These are phyloP conservation scores for Pseudorhombus dupliciocellatus DNA, from an alignment of 2,113 vertebrate genomes.

Conservation along the genomic window DNA sequence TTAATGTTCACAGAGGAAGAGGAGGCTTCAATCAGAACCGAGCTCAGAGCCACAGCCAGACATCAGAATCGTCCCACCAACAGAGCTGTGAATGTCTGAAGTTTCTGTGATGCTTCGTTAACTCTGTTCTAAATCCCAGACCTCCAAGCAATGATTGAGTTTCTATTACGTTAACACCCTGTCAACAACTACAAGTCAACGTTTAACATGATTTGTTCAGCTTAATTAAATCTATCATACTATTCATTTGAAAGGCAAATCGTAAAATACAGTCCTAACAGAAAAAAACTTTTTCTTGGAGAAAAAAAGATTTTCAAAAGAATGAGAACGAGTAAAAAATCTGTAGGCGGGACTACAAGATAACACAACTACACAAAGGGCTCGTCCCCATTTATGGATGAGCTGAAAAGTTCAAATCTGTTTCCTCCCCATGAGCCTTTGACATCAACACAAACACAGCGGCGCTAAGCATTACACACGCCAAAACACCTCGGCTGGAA, in stretches of 20 bases:
- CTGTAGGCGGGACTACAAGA: not conserved
- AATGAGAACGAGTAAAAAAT: not conserved
- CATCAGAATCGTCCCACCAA: too few relatives aligned
- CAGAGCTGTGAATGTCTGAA: too few relatives aligned
- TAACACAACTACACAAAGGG: not conserved
- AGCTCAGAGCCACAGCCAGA: too few relatives aligned
- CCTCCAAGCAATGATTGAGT: not conserved
- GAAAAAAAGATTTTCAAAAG: not conserved
- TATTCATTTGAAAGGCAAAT: too few relatives aligned
- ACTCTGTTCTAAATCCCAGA: not conserved
- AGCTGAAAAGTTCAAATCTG: not conserved
- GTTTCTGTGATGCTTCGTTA: not conserved
- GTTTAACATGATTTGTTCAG: not conserved
- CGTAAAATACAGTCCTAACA: too few relatives aligned
- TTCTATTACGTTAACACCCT: not conserved
- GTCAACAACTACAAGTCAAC: not conserved
- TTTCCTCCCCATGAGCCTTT: not conserved
- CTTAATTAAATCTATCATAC: too few relatives aligned
- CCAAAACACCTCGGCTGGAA: slow-evolving; percentile 25
- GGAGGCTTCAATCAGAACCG: not conserved
- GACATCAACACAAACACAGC: slow-evolving; percentile 29
- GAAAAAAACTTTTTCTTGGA: not conserved
- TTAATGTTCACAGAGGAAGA: not conserved
- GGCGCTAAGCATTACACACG: slow-evolving; percentile 22
- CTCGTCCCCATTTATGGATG: not conserved